phyloP scores from a whole-genome alignment of 2,113 vertebrate genomes.

The Empidonax traillii region DNA sequence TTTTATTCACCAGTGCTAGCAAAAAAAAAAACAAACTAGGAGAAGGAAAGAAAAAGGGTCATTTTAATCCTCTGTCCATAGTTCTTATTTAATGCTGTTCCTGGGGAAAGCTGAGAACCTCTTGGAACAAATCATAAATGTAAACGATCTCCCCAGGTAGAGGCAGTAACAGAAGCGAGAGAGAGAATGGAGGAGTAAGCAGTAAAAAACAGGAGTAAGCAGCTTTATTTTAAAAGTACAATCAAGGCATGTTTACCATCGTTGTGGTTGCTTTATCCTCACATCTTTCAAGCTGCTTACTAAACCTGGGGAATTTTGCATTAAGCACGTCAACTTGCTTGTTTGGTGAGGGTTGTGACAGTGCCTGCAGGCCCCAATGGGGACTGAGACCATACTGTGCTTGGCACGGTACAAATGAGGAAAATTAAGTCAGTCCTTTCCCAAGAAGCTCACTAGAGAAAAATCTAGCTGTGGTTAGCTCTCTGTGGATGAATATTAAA shows the following conservation, averaged over 20 bases:
- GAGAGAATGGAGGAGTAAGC: background rate
- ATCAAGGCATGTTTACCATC: background rate
- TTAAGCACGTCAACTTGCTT: background rate
- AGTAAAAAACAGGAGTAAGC: slow-evolving; percentile 18
- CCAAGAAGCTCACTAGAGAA: background rate
- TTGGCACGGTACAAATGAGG: background rate
- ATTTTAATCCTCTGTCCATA: background rate
- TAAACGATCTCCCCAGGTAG: background rate
- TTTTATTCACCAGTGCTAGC: background rate
- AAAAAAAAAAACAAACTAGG: background rate
- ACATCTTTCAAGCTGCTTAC: background rate
- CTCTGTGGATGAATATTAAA: background rate
- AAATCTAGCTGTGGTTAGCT: background rate
- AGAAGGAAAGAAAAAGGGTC: rapidly evolving
- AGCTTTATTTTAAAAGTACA: slow-evolving; percentile 2
- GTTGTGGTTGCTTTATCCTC: background rate
- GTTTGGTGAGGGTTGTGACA: background rate
- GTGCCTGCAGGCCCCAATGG: background rate
- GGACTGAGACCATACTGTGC: background rate
- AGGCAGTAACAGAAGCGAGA: background rate
- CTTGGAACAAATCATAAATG: slow-evolving; percentile 5
- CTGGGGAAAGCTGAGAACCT: background rate
- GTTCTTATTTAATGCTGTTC: background rate
- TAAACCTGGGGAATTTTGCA: background rate
- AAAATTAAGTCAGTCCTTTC: slow-evolving; percentile 18